Evolutionary conservation across 2,113 vertebrate species (phyloP).

Genomic region (Athene noctua): DNA sequence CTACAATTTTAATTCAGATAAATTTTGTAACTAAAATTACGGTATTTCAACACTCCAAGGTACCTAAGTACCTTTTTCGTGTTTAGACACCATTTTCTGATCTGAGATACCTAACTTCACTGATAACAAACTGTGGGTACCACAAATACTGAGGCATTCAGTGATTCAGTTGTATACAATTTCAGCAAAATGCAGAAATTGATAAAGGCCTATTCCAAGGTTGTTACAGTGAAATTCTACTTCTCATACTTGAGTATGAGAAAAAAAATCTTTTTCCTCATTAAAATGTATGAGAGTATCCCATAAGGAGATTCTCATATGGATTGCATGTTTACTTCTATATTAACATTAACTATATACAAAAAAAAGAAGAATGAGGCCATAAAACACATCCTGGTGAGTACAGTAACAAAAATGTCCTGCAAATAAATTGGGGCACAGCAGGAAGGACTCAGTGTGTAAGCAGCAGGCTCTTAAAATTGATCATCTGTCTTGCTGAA

Average conservation of each 20-base stretch:
- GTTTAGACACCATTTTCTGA: background rate
- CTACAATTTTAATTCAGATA: background rate
- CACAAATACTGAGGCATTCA: background rate
- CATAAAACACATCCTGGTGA: constrained; percentile 55
- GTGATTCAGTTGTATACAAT: background rate
- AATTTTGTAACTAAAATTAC: background rate
- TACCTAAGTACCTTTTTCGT: background rate
- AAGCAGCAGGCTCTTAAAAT: constrained; percentile 53
- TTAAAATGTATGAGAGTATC: background rate
- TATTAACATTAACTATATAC: background rate
- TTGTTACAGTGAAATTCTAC: background rate
- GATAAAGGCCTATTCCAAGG: background rate
- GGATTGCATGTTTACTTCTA: background rate
- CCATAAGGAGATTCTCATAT: background rate
- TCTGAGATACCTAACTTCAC: background rate
- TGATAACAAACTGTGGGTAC: background rate
- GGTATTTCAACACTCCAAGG: background rate
- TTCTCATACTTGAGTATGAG: background rate
- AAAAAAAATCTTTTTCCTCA: background rate
- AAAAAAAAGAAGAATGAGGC: background rate
- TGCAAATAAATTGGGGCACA: constrained; percentile 62
- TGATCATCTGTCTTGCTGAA: constrained; percentile 59
- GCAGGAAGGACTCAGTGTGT: constrained; percentile 40
- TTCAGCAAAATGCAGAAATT: background rate
- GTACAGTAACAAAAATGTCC: constrained; percentile 61